These are phyloP conservation scores for Pantelozetes paolii DNA, from an alignment of 2,888 invertebrate species.

Conservation along the genomic window DNA sequence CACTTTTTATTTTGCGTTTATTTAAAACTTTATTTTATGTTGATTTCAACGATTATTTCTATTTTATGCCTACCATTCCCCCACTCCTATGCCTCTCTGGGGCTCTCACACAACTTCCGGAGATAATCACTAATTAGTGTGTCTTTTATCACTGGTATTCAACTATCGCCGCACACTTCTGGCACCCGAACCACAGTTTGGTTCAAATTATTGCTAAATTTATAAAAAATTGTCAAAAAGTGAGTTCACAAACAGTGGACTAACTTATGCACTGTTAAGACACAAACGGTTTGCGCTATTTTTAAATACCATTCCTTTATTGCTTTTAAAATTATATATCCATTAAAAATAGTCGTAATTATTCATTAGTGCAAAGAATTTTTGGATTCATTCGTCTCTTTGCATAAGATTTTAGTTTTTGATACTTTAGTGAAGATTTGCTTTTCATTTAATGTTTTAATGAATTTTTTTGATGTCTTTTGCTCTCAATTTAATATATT, in stretches of 20 bases:
- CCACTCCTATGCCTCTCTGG: too few species aligned
- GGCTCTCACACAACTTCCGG: too few species aligned
- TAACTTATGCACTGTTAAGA: too few species aligned
- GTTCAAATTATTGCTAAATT: too few species aligned
- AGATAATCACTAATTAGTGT: not conserved
- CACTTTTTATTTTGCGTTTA: not conserved
- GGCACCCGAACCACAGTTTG: too few species aligned
- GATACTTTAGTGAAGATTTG: slow-evolving; percentile 8
- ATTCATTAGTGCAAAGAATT: slow-evolving; percentile 20
- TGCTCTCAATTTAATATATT: not conserved
- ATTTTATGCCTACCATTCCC: too few species aligned
- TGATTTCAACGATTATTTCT: too few species aligned
- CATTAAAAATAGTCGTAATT: slow-evolving; percentile 26
- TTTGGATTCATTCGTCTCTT: not conserved
- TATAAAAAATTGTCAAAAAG: too few species aligned
- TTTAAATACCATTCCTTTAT: slow-evolving; percentile 23
- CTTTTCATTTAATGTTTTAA: not conserved
- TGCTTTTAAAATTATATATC: slow-evolving; percentile 13
- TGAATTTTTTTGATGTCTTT: not conserved
- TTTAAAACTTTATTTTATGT: too few species aligned
- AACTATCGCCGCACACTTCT: too few species aligned
- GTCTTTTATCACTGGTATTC: not conserved
- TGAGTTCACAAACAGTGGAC: too few species aligned
- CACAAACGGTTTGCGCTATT: slow-evolving; percentile 18
- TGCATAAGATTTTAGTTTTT: slow-evolving; percentile 11